A percentile compares a stretch with the other conserved stretches of the same genome.
Evolutionary conservation across 2,888 invertebrate species (phyloP).

Genomic region (Zele albiditarsus): DNA sequence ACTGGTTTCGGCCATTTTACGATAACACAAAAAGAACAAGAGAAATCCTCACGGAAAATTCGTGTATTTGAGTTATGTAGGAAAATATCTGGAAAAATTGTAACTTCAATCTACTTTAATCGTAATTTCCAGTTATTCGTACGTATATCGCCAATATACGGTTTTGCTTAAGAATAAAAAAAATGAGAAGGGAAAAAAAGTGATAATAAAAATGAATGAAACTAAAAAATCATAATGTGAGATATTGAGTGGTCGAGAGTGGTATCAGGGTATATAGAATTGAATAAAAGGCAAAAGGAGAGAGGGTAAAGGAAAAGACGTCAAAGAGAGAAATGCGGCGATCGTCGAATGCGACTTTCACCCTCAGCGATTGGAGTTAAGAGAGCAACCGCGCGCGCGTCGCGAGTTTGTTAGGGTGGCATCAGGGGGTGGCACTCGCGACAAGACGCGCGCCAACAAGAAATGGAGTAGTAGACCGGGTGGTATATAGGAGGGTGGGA

Average conservation of each 20-base stretch:
- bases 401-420: no score
- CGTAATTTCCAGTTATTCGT: no score
- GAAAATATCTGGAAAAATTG: no score
- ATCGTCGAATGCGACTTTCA: slow-evolving; percentile 23
- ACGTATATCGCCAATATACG: no score
- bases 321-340: slow-evolving; percentile 21
- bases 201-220: neutral
- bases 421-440: slow-evolving; percentile 39
- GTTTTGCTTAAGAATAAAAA: no score
- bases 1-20: neutral
- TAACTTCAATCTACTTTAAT: no score
- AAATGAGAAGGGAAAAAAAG: neutral
- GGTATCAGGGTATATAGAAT: slow-evolving; percentile 20
- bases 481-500: neutral
- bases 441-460: slow-evolving; percentile 40
- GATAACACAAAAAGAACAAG: neutral
- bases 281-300: slow-evolving; percentile 14
- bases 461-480: slow-evolving; percentile 33
- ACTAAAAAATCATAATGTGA: neutral
- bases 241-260: neutral
- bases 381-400: slow-evolving; percentile 20
- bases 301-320: neutral
- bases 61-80: no score
- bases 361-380: slow-evolving; percentile 33
- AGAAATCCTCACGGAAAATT: neutral